Evolutionary conservation across 2,888 invertebrate species (phyloP).

Genomic region (Melanostoma mellinum): DNA sequence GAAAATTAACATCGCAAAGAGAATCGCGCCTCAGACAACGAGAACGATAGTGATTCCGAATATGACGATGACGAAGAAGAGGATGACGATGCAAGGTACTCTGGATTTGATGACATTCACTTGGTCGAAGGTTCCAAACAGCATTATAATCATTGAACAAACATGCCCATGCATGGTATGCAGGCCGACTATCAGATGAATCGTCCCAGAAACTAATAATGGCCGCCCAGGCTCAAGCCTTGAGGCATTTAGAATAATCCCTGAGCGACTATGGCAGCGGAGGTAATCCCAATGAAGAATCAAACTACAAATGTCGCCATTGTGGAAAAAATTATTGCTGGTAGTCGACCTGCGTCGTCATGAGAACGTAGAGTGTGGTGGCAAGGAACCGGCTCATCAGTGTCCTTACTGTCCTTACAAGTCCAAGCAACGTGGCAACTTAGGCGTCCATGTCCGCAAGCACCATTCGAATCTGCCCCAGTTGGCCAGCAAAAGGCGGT

Average conservation of each 20-base stretch:
- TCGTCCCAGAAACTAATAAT: conserved; percentile 77
- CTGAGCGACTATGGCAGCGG: conserved; percentile 77
- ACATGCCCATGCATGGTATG: conserved; percentile 64
- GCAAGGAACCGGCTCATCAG: conserved; percentile 90
- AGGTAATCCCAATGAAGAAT: conserved; percentile 75
- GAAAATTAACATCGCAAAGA: conserved; percentile 76
- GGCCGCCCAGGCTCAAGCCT: conserved; percentile 77
- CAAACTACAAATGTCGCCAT: conserved; percentile 85
- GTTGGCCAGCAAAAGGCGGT: conserved; percentile 79
- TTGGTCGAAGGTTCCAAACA: conserved; percentile 79
- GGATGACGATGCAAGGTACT: conserved; percentile 80
- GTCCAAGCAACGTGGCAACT: conserved; percentile 90
- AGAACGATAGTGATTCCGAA: conserved; percentile 75
- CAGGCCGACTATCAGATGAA: conserved; percentile 76
- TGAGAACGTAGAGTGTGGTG: conserved; percentile 91
- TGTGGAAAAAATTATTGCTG: conserved; percentile 93
- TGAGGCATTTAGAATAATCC: conserved; percentile 79
- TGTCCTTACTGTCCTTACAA: conserved; percentile 90
- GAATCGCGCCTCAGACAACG: conserved; percentile 75
- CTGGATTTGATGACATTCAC: conserved; percentile 81
- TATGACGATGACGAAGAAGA: conserved; percentile 77
- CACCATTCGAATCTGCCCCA: conserved; percentile 84
- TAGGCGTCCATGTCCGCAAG: conserved; percentile 90
- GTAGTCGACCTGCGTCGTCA: conserved; percentile 92
- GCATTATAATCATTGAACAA: conserved; percentile 61